These are phyloP conservation scores for Hymenopus coronatus DNA, from an alignment of 2,888 invertebrate species.

Conservation along the genomic window DNA sequence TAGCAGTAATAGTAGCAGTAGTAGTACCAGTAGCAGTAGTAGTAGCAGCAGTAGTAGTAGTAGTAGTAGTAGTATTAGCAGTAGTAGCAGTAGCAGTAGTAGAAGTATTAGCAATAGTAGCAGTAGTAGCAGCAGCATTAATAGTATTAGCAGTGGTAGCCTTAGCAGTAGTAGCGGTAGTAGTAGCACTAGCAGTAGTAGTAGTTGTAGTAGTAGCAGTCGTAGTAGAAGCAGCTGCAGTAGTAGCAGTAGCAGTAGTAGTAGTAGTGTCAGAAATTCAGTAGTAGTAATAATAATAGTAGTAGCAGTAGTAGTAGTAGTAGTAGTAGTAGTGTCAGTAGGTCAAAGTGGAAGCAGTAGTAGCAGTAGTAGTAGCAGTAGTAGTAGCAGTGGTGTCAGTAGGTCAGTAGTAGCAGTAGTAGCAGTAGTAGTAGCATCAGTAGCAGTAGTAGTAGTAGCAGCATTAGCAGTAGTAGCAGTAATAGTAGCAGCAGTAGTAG, in stretches of 20 bases:
- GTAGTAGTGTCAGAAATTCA: too few relatives aligned
- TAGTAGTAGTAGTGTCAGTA: constrained; percentile 42
- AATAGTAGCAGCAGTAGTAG: not conserved
- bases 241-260: not conserved
- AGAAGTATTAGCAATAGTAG: too few relatives aligned
- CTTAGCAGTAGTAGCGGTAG: not conserved
- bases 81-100: not conserved
- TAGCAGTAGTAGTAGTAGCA: too few relatives aligned
- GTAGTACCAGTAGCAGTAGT: too few relatives aligned
- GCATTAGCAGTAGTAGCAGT: not conserved
- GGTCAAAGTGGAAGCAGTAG: not conserved
- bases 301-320: constrained; percentile 40
- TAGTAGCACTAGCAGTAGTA: not conserved
- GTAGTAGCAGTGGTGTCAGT: not conserved
- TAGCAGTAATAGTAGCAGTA: too few relatives aligned
- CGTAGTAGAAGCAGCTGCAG: constrained; percentile 43
- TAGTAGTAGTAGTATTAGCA: not conserved
- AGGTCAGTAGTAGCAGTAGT: too few relatives aligned
- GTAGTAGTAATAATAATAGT: constrained; percentile 29
- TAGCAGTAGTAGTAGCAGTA: not conserved
- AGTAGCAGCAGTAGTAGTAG: not conserved
- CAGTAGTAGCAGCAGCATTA: not conserved
- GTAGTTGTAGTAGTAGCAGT: constrained; percentile 36
- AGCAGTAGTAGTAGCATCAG: not conserved
- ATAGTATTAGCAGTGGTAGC: too few relatives aligned